Evolutionary conservation across 2,797 vertebrate species (phyloP), one percentile per base, ranked within the genome.

Genomic region (Enteromius anoplus): DNA sequence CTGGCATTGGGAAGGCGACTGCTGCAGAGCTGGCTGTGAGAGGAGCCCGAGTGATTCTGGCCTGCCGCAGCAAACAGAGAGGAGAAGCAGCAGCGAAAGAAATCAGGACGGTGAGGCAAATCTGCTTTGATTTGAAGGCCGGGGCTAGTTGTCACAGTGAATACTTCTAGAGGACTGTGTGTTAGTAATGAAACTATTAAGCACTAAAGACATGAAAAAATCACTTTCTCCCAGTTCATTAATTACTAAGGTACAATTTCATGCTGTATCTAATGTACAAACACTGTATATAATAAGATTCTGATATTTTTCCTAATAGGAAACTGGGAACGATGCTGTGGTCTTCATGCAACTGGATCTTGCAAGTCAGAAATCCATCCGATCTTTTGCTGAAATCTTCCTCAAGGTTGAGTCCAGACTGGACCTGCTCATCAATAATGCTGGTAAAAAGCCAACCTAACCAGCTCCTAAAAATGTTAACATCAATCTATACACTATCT

Each of bases 381-480:
- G 72, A 10, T n/a, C 58, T 7, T 86, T 86, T 37, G 72, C 72
- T 0, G 66, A 86, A 55, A 77, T 9, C 40, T 87, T 85, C 37
- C 75, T 82, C 23, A 79, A 79, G 21, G 2, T 51, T 2, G 86
- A 85, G 69, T 29, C 29, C 26, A 84, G 82, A 72, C 82, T 86
- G n/a, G 81, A 86, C 72, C 45, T 86, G 19, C 85, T 86, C 3
- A 78, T 86, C 3, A 86, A 86, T 62, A 86, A 86, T 11, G 85
- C 85, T 23, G 85, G 85, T 86, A 71, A 82, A 40, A 45, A 21
- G 12, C 23, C 42, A 70, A 53, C 7, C 4, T 8, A n/a, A 17
- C 32, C 12, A 9, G 12, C 12, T 5, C 8, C 12, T 15, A 8
- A 21, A 55, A 75, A 3, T 2, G 1, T 19, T 53, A n/a, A 34